Conservation (phyloP, 1,140 invertebrate species). For the Bombus difficillimus region DNA sequence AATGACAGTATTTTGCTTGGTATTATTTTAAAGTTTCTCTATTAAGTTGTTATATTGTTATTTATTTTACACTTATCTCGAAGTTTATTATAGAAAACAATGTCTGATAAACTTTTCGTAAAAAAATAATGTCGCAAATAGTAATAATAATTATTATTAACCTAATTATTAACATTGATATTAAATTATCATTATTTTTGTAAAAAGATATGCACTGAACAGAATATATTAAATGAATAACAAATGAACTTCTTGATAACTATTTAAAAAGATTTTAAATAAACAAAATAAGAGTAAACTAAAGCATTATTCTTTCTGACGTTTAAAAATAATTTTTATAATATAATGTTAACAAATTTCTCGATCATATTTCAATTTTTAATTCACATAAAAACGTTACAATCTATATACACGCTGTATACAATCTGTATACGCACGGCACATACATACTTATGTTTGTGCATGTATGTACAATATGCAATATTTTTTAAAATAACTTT, state of each 20-base stretch:
- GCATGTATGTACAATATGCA: neutral
- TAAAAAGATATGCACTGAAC: neutral
- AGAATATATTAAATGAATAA: neutral
- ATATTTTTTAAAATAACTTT: conserved; percentile 12
- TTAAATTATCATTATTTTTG: neutral
- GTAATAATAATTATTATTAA: neutral
- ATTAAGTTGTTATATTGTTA: neutral
- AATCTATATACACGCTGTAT: neutral
- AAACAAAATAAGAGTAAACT: neutral
- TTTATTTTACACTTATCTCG: neutral
- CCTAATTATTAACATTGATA: neutral
- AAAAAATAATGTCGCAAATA: neutral
- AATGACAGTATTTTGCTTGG: neutral
- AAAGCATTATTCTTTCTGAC: neutral
- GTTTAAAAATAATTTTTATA: neutral
- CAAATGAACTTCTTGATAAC: neutral
- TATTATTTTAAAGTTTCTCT: neutral
- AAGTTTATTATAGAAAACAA: neutral
- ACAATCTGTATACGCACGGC: neutral
- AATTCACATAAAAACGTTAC: neutral
- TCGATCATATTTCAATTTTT: neutral
- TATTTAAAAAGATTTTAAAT: neutral
- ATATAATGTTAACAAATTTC: neutral
- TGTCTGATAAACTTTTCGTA: neutral
- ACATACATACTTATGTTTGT: neutral